Base-by-base conservation (phyloP, 1,140 invertebrate genomes). In the Neodiprion lecontei region DNA sequence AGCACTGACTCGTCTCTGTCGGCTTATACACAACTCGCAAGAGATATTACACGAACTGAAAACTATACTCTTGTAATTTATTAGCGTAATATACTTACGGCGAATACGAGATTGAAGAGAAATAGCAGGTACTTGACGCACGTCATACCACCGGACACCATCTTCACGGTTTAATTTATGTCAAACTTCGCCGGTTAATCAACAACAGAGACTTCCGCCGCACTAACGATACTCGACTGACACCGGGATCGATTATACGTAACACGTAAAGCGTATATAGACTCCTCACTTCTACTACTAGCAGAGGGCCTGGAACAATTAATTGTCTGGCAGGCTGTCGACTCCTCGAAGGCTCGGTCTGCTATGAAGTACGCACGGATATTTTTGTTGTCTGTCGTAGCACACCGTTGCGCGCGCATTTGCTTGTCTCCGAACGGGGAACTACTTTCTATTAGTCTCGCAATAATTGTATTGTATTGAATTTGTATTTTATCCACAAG, bases 101-200 rank as follows among this genome's bases (percentile, higher is more conserved):
- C 94, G 87, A 96, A 96, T 68, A 96, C 85, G 80, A 96, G 89
- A 87, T 96, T 96, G 91, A 96, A 95, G 80, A 94, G 90, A 85
- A 96, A 96, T 72, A 96, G 91, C 79, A 96, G 89, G 87, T 94
- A 95, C 91, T 96, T 96, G 79, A 96, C 91, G 88, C 93, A 94
- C 87, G 92, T 90, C 89, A 93, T 92, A 81, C 92, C 93, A 81
- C 93, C 93, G 82, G 93, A 93, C 88, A 93, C 93, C 93, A 94
- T 88, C 81, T 87, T 87, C 66, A 61, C n/a, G n/a, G n/a, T 71
- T 71, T 71, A n/a, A 12, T 71, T 49, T 23, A 69, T 69, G 47
- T 69, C 11, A 14, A 69, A 69, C 67, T 69, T 69, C 14, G 3
- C 61, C 17, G 12, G 61, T 65, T 21, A 65, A 65, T 65, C 61